Base-by-base conservation (phyloP, 2,888 invertebrate genomes). In the Heliconius hortense region DNA sequence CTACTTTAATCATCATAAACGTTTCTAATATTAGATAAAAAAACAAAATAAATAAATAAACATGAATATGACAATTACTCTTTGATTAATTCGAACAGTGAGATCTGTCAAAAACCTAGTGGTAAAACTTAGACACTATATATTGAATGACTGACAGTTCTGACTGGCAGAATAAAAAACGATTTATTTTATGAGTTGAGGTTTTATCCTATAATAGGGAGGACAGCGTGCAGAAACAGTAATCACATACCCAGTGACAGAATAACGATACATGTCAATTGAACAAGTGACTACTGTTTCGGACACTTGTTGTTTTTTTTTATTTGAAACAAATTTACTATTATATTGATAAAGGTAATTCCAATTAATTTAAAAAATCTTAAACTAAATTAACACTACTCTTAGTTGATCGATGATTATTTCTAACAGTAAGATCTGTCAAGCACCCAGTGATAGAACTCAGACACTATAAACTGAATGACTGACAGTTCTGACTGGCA, bases 381-480 rank as follows among this genome's bases (percentile, higher is more conserved):
- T 39, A 39, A 39, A 39, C 13, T 13, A 3, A 39, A 39, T 39
- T 13, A 43, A 15, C 4, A 43, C 72, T 82, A 79, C 79, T 78
- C 4, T 53, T 21, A 21, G 5, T 7, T 53, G 53, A 18, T 53
- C 48, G 53, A 21, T 53, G 18, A 21, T 21, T 18, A 53, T 18
- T 53, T 68, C 53, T 53, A 48, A 53, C 68, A 53, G 68, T 53
- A n/a, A 69, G 53, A 56, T 69, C 69, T 56, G 67, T 79, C 76
- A 78, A 77, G 80, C 75, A 82, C 86, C 87, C 88, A 88, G 87
- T 88, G 87, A 85, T 83, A 85, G 76, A 79, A 79, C 78, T 24
- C 11, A 64, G 67, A 81, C 79, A 73, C 72, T 82, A 79, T 78
- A 43, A 79, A 78, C 81, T 80, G 76, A 74, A 77, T 39, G 31